Evolutionary conservation across 2,113 vertebrate species (phyloP).

Genomic region (Atherinomorus stipes): DNA sequence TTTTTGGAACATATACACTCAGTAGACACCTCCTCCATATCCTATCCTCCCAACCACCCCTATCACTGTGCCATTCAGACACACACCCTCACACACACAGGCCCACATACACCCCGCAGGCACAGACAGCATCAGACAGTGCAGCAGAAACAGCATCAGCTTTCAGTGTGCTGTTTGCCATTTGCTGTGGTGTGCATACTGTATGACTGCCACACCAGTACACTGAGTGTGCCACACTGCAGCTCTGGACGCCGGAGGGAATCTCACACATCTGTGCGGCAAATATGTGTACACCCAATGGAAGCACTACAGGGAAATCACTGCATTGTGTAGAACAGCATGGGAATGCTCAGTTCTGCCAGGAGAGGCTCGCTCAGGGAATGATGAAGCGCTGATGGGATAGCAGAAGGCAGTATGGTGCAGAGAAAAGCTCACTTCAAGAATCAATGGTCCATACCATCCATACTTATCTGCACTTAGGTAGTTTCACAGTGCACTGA

Average conservation of each 20-base stretch:
- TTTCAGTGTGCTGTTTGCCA: slow-evolving; percentile 45
- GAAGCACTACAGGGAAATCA: slow-evolving; percentile 68
- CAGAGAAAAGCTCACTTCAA: slow-evolving; percentile 69
- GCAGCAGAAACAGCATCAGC: slow-evolving; percentile 52
- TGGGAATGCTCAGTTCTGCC: slow-evolving; percentile 57
- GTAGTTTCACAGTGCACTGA: slow-evolving; percentile 58
- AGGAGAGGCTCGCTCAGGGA: slow-evolving; percentile 57
- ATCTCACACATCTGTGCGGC: slow-evolving; percentile 51
- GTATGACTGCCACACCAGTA: slow-evolving; percentile 45
- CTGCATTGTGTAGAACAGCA: slow-evolving; percentile 57
- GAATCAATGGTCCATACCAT: slow-evolving; percentile 71
- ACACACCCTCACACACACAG: slow-evolving; percentile 25
- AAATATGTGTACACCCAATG: slow-evolving; percentile 57
- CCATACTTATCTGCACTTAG: slow-evolving; percentile 68
- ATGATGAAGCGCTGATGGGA: slow-evolving; percentile 71
- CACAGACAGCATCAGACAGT: slow-evolving; percentile 61
- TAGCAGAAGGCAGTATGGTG: slow-evolving; percentile 61
- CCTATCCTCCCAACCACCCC: slow-evolving; percentile 36
- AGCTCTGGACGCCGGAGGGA: slow-evolving; percentile 34
- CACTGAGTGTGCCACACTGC: slow-evolving; percentile 42
- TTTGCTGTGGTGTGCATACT: slow-evolving; percentile 35
- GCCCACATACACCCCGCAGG: slow-evolving; percentile 62
- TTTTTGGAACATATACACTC: slow-evolving; percentile 42
- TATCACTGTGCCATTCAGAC: slow-evolving; percentile 24
- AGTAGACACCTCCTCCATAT: slow-evolving; percentile 25